Evolutionary conservation across 2,888 invertebrate genomes (phyloP), one percentile per base, ranked within the genome.

Genomic region (Minunthozetes semirufus): DNA sequence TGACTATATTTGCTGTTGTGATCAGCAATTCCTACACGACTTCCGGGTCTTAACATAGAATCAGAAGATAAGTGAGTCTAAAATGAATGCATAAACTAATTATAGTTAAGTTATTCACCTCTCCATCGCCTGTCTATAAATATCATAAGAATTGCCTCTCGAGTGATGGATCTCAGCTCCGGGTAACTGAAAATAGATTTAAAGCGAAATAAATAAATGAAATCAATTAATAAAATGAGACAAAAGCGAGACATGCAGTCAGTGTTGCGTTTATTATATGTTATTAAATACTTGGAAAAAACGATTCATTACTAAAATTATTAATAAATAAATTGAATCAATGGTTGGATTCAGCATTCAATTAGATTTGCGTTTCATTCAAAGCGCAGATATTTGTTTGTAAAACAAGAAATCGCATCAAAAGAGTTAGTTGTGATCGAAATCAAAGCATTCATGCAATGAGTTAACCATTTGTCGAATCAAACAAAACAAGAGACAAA

Each of bases 1-100:
- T 92, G 91, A 61, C 86, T 86, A 80, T 86, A 87, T 48, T 86
- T 84, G 74, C 84, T 84, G 75, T 84, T 84, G 1, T 86, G 83
- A 76, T 87, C 87, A 3, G 85, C 83, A 75, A 86, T 85, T 4
- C 86, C 86, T 53, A 84, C 84, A 76, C 86, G 82, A 79, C 86
- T 86, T n/a, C 86, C 87, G 13, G 86, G 86, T 76, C 86, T 78
- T 17, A 53, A 46, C 9, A 4, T 19, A 2, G 19, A 53, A 53
- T 53, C 19, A 53, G 22, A 9, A 6, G 19, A 19, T 53, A 22
- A 5, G 15, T 22, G 22, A 19, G 19, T 22, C 19, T 15, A 42
- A 42, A 42, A 42, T n/a, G n/a, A n/a, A n/a, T n/a, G n/a, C 42
- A 42, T 9, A 5, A n/a, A 53, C 5, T 72, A 72, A 72, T 19